These are phyloP conservation scores for Sminthopsis crassicaudata DNA, from an alignment of 2,113 vertebrate species.

Conservation along the genomic window DNA sequence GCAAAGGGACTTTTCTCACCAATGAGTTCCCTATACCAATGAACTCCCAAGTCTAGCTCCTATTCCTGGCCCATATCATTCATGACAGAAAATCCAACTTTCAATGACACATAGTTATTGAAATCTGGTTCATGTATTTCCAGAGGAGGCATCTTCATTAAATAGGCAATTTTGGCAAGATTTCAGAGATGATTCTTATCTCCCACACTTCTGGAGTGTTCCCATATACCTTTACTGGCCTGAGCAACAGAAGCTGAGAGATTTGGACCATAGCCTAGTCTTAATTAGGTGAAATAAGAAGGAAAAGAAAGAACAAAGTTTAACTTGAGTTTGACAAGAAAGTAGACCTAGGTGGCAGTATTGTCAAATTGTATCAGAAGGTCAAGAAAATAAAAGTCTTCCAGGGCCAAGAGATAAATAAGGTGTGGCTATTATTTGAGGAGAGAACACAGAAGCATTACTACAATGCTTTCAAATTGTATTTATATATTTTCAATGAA, in stretches of 20 bases:
- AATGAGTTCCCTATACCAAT: not conserved
- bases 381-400: not conserved
- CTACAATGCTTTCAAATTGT: not conserved
- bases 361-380: not conserved
- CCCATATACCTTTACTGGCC: not conserved
- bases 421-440: not conserved
- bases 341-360: not conserved
- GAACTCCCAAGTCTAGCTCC: not conserved
- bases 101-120: not conserved
- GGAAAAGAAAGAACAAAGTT: not conserved
- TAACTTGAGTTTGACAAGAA: not conserved
- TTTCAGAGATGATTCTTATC: not conserved
- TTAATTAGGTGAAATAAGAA: not conserved
- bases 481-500: no score
- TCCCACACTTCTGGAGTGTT: not conserved
- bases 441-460: not conserved
- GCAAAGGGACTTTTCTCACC: not conserved
- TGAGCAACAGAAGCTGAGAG: not conserved
- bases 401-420: not conserved
- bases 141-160: not conserved
- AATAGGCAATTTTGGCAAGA: not conserved
- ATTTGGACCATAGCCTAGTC: not conserved
- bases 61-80: not conserved
- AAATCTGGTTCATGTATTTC: not conserved
- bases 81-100: not conserved